These are phyloP conservation scores for Actenoides lindsayi DNA, from an alignment of 2,113 vertebrate genomes.

Conservation along the genomic window DNA sequence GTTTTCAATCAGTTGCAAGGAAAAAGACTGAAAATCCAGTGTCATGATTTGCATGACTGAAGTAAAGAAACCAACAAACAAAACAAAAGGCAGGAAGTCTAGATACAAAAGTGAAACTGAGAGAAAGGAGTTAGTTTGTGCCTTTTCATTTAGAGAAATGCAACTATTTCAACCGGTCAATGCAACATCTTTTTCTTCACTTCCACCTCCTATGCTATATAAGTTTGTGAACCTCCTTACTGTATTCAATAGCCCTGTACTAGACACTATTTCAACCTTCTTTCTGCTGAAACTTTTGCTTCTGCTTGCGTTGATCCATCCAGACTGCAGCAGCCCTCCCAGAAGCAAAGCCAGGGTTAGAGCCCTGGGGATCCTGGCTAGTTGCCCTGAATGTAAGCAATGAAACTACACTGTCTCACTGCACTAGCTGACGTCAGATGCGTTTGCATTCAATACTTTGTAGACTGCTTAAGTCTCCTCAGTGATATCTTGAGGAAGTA, in stretches of 20 bases:
- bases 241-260: background rate
- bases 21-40: background rate
- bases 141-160: background rate
- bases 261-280: background rate
- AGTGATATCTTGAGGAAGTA: background rate
- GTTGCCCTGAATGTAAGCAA: background rate
- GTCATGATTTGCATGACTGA: background rate
- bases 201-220: background rate
- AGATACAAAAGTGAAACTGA: background rate
- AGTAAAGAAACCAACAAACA: background rate
- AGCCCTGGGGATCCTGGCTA: background rate
- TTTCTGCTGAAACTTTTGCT: background rate
- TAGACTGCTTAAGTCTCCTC: background rate
- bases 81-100: background rate
- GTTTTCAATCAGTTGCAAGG: background rate
- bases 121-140: background rate
- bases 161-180: background rate
- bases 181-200: background rate
- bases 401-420: background rate
- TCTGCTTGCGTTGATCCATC: background rate
- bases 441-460: background rate
- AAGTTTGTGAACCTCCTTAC: background rate
- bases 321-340: background rate
- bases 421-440: background rate
- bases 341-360: background rate